Base-by-base conservation (phyloP, 1,140 invertebrate genomes). In the Drosophila nigromelanica region DNA sequence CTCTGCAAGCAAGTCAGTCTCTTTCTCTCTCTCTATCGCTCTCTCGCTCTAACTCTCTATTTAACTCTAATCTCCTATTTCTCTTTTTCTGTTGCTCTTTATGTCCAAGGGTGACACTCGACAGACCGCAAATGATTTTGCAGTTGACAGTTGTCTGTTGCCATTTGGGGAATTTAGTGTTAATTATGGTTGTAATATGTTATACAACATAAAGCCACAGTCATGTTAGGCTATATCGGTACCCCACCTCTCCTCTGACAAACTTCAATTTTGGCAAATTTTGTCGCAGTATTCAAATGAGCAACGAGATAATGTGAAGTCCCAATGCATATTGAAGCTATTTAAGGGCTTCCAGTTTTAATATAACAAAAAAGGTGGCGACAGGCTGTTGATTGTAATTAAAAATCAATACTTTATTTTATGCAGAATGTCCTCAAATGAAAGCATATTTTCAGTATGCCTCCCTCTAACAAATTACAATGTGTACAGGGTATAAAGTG, bases 181-280 rank as follows among this genome's bases (percentile, higher is more conserved):
- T 83, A 83, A 83, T 83, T 83, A 83, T 85, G 76, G 76, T 73
- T 70, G 80, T 83, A 83, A 83, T 83, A 79, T 76, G 66, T 83
- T 83, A 83, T 83, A 82, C 63, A 82, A 79, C 80, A 76, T 72
- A 50, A 37, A 30, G 56, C 64, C 42, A 55, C 56, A 62, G 37
- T 12, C 39, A 68, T 39, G 27, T 27, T 33, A 24, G 24, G 1
- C 11, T 7, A 33, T 64, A 63, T 48, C 27, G 12, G 42, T 10
- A 54, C 11, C 15, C n/a, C 8, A 4, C 14, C 24, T 10, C 21
- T 39, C n/a, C 52, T 27, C 39, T 27, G 37, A 8, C n/a, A n/a
- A 24, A 24, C 12, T 24, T 40, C 35, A 40, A 11, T 27, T 42
- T 55, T 42, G n/a, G 52, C 24, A 24, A 40, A 15, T 35, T 42